A percentile compares a stretch with the other conserved stretches of the same genome.
Evolutionary conservation across 2,797 vertebrate species (phyloP).

Genomic region (Silurus aristotelis): DNA sequence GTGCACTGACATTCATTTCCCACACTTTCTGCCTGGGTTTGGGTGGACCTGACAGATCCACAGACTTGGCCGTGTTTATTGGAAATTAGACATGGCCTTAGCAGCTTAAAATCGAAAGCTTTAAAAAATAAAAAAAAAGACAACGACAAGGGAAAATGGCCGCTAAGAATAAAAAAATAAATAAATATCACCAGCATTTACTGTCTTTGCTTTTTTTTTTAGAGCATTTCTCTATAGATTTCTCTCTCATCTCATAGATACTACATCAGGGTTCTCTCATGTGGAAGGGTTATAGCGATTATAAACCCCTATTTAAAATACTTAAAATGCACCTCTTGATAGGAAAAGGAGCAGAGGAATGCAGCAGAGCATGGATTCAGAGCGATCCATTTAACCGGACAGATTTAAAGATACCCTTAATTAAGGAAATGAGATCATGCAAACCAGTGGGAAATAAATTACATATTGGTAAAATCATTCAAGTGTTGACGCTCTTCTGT

Average conservation of each 20-base stretch:
- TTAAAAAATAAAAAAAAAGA: background rate
- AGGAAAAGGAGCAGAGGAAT: constrained; percentile 15
- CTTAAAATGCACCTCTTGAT: constrained; percentile 42
- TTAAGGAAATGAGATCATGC: constrained; percentile 32
- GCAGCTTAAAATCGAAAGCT: constrained; percentile 44
- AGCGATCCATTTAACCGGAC: constrained; percentile 3
- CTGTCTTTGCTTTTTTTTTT: constrained; percentile 49
- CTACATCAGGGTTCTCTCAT: constrained; percentile 37
- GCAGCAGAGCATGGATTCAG: constrained; percentile 19
- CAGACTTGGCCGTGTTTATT: constrained; percentile 38
- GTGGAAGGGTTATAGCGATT: constrained; percentile 41
- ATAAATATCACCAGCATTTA: constrained; percentile 45
- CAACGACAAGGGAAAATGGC: constrained; percentile 28
- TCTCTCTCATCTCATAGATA: constrained; percentile 6
- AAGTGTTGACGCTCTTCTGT: background rate
- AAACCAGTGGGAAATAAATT: constrained; percentile 18
- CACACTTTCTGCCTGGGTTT: constrained; percentile 26
- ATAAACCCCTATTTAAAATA: constrained; percentile 35
- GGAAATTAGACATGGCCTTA: constrained; percentile 37
- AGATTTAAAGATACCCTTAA: constrained; percentile 20
- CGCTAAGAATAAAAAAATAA: constrained; percentile 27
- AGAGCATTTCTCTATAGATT: constrained; percentile 20
- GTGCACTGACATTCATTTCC: constrained; percentile 18
- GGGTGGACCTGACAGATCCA: constrained; percentile 34
- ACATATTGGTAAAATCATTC: background rate